These are phyloP conservation scores for Abrostola triplasia DNA, from an alignment of 2,888 invertebrate genomes.

Conservation along the genomic window DNA sequence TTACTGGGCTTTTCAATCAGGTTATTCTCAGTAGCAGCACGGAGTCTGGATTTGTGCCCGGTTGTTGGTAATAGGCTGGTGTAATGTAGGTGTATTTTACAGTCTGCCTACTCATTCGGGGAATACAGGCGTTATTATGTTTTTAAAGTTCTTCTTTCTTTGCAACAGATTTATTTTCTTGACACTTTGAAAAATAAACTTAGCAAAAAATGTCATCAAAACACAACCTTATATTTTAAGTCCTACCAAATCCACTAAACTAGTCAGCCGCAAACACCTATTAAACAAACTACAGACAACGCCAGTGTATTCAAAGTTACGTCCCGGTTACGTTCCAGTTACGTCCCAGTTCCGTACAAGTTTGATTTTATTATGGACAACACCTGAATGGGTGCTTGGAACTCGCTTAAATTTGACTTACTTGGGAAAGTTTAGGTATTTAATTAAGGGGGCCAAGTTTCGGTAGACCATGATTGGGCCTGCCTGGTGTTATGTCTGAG, in stretches of 20 bases:
- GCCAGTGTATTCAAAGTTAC: constrained; percentile 31
- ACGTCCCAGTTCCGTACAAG: constrained; percentile 31
- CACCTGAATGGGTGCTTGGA: constrained; percentile 60
- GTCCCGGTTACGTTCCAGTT: constrained; percentile 10
- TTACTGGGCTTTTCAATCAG: no score
- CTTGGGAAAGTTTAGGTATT: constrained; percentile 51
- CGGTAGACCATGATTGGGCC: constrained; percentile 34
- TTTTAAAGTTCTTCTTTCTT: no score
- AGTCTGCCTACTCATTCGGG: no score
- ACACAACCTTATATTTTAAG: no score
- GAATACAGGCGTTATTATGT: no score
- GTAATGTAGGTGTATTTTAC: no score
- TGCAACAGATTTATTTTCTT: no score
- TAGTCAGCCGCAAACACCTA: constrained; percentile 8
- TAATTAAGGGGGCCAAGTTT: constrained; percentile 49
- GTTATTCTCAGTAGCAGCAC: no score
- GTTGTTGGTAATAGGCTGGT: no score
- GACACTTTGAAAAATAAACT: no score
- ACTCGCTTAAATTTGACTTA: constrained; percentile 57
- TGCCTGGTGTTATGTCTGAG: constrained; percentile 12
- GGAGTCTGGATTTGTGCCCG: no score
- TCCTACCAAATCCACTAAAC: background rate
- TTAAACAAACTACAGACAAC: constrained; percentile 40
- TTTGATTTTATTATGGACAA: constrained; percentile 56
- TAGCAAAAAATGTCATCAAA: no score